A percentile compares a stretch with the other conserved stretches of the same genome.
Conservation (phyloP, 1,140 invertebrate genomes). For the Heliconius eleuchia region DNA sequence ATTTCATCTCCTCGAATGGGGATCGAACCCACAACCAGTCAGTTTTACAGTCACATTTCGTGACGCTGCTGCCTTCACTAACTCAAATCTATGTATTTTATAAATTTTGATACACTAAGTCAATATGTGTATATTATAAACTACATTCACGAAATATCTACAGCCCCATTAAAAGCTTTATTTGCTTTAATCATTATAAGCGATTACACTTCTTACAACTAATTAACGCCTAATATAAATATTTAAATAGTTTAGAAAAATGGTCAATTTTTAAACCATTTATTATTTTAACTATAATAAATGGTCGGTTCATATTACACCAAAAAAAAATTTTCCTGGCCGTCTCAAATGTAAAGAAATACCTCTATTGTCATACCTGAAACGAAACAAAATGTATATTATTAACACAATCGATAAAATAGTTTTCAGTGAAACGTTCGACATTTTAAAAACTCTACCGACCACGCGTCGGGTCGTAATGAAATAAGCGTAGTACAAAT, state of each 20-base stretch:
- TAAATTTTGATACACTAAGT: no score
- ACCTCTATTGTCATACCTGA: constrained; percentile 18
- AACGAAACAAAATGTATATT: background rate
- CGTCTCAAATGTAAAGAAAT: background rate
- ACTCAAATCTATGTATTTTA: no score
- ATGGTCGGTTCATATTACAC: background rate
- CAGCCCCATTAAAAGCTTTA: background rate
- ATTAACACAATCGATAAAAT: background rate
- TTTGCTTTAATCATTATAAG: background rate
- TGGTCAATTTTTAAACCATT: background rate
- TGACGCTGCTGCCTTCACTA: no score
- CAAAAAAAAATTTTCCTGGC: background rate
- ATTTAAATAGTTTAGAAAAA: background rate
- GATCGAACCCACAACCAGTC: no score
- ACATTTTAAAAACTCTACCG: constrained; percentile 34
- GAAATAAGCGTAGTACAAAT: constrained; percentile 79
- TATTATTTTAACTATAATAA: background rate
- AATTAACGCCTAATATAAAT: background rate
- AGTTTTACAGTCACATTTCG: no score
- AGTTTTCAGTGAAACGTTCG: constrained; percentile 6
- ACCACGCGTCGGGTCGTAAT: constrained; percentile 63
- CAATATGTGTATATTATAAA: no score
- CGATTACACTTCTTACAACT: background rate
- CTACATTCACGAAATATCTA: background rate
- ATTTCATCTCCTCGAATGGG: no score